Percentiles rank a stretch among this genome's conserved stretches.
These are phyloP conservation scores for Syngnathus rostellatus DNA, from an alignment of 2,797 vertebrate species.

Conservation along the genomic window DNA sequence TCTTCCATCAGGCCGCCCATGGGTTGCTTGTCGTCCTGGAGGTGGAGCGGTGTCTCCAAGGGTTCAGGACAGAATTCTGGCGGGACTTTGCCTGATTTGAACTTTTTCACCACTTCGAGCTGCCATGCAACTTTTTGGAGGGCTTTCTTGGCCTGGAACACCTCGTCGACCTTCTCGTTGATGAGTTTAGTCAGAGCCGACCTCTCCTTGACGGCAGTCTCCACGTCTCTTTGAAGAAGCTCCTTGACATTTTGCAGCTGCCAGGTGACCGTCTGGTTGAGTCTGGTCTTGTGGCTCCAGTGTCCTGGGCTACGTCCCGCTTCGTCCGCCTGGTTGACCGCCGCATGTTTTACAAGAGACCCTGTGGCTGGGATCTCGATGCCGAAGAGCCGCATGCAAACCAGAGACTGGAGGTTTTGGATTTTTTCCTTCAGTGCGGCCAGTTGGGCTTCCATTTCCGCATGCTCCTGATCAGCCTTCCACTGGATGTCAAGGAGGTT, in stretches of 20 bases:
- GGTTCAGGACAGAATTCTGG: not conserved
- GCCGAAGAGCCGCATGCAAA: not conserved
- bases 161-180: constrained; percentile 1
- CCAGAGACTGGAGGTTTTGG: not conserved
- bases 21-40: not conserved
- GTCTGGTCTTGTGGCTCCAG: constrained; percentile 4
- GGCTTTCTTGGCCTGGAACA: not conserved
- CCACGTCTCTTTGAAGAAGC: constrained; percentile 5
- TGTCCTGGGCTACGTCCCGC: not conserved
- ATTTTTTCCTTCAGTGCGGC: not conserved
- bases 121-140: not conserved
- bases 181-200: constrained; percentile 2
- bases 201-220: constrained; percentile 3
- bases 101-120: not conserved
- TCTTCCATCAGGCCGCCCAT: constrained; percentile 2
- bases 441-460: not conserved
- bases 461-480: not conserved
- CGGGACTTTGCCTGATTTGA: not conserved
- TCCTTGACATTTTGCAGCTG: constrained; percentile 6
- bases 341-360: not conserved
- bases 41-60: not conserved
- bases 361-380: not conserved
- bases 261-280: constrained; percentile 4
- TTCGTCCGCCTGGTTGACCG: not conserved
- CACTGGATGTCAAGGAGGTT: constrained; percentile 1